Base-by-base conservation (phyloP, 2,113 vertebrate genomes). In the Alaudala cheleensis region DNA sequence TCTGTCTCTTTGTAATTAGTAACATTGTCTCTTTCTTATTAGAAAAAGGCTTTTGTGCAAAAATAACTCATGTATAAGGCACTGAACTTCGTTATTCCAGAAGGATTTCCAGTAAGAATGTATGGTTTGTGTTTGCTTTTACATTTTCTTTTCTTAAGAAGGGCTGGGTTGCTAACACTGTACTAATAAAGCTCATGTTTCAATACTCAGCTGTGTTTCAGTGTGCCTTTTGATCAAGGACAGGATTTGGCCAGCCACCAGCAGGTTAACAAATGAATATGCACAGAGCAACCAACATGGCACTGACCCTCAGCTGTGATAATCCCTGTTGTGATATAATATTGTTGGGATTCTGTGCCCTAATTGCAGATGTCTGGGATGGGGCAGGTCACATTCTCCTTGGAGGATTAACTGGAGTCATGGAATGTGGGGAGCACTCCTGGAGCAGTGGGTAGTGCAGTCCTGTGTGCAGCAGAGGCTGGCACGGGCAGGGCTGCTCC, bases 201-300 rank as follows among this genome's bases (percentile, higher is more conserved):
- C 44, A 95, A 61, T n/a, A 40, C 57, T 53, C 65, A 67, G 60
- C 67, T 91, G 51, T 58, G 44, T 79, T 95, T 82, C 61, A 56
- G 19, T 10, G 15, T 49, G 74, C 61, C 79, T 91, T 84, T 88
- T 79, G 84, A 91, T 60, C 70, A 72, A 79, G 66, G 74, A 57
- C 57, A 60, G 53, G 65, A 60, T 45, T 42, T 90, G 74, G 58
- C 37, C 88, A 88, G 44, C 37, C 79, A 80, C 40, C 25, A 26
- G 79, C 29, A 72, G 49, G 37, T 81, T 79, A 93, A 87, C 50
- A 76, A 92, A 90, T 93, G 88, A 92, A 69, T 37, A 70, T 50
- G 79, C 85, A 88, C 88, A 88, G 82, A 82, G 74, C 66, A 90
- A 57, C 49, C 88, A 51, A 26, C 12, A 39, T 37, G 66, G 50